Conservation (phyloP, 2,113 vertebrate species). For the Argyrosomus japonicus region DNA sequence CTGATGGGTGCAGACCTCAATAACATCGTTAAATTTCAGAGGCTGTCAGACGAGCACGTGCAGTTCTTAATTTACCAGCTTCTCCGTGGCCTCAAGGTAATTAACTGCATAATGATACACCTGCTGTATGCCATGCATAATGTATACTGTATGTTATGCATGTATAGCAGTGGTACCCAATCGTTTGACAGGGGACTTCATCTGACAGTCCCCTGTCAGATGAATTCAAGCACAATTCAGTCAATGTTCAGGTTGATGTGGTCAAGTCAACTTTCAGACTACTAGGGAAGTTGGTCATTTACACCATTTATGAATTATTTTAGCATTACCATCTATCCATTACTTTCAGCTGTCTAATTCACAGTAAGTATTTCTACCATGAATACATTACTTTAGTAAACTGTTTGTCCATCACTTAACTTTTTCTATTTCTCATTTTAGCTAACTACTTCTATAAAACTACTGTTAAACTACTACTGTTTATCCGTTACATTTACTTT, state of each 20-base stretch:
- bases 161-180: background rate
- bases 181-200: too few species aligned
- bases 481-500: too few species aligned
- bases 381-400: background rate
- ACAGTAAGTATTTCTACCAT: background rate
- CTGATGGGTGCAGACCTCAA: slow-evolving; percentile 98
- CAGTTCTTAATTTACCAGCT: slow-evolving; percentile 99
- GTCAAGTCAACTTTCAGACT: background rate
- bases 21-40: slow-evolving; percentile 98
- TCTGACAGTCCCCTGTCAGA: background rate
- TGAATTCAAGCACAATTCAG: background rate
- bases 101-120: background rate
- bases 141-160: background rate
- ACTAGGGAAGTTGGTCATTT: background rate
- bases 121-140: background rate
- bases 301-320: background rate
- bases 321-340: background rate
- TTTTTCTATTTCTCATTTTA: too few species aligned
- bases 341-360: too few species aligned
- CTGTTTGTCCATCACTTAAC: too few species aligned
- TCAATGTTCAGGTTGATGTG: background rate
- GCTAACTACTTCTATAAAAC: too few species aligned
- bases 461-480: too few species aligned
- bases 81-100: slow-evolving; percentile 96
- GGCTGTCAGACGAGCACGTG: slow-evolving; percentile 95